Conservation (phyloP, 2,888 invertebrate species). For the Athripsodes cinereus region DNA sequence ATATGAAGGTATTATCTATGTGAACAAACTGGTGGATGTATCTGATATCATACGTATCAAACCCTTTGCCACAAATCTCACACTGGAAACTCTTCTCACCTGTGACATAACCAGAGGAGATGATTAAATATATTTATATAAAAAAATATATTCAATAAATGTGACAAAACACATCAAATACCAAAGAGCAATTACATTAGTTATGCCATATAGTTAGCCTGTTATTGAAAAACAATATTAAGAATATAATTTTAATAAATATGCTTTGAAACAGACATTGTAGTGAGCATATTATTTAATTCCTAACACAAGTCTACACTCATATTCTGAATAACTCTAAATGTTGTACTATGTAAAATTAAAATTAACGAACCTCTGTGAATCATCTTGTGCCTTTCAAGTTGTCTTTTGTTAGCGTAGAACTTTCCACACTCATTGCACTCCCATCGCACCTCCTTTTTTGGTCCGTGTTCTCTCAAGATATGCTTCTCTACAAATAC, state of each 20-base stretch:
- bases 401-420: neutral
- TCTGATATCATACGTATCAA: neutral
- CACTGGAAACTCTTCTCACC: neutral
- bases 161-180: too few species aligned
- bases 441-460: neutral
- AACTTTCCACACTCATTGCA: neutral
- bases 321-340: too few species aligned
- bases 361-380: neutral
- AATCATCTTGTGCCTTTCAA: conserved; percentile 4
- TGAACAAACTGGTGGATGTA: neutral
- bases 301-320: too few species aligned
- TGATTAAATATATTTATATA: too few species aligned
- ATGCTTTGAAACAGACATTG: too few species aligned
- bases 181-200: too few species aligned
- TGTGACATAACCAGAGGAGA: neutral
- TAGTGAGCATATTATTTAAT: too few species aligned
- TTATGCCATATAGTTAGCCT: too few species aligned
- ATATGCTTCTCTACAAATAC: neutral
- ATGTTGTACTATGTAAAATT: neutral
- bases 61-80: neutral
- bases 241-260: too few species aligned
- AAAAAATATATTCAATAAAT: too few species aligned
- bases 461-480: neutral
- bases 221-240: too few species aligned
- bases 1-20: neutral